Conservation (phyloP, 2,113 vertebrate genomes). For the Balaenoptera acutorostrata region DNA sequence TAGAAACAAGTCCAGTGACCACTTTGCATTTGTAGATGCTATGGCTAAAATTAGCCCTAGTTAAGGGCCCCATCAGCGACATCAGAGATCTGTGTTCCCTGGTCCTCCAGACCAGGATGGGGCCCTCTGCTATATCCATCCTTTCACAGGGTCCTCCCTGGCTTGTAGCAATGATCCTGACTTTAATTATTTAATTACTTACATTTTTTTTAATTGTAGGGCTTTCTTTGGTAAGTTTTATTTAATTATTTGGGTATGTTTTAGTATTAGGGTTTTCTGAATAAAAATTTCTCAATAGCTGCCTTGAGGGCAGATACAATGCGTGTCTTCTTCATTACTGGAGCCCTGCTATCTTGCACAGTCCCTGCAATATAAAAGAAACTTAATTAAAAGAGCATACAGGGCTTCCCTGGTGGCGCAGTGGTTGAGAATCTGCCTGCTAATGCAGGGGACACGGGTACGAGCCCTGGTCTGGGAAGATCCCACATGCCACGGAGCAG, state of each 20-base stretch:
- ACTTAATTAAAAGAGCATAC: neutral
- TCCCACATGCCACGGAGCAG: too few relatives aligned
- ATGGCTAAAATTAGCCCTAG: neutral
- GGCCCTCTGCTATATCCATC: neutral
- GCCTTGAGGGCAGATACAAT: neutral
- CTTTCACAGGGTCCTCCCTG: neutral
- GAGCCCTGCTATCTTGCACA: neutral
- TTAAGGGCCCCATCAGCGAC: neutral
- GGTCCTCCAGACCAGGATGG: neutral
- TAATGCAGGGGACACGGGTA: too few relatives aligned
- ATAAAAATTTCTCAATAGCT: neutral
- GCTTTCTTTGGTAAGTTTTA: neutral
- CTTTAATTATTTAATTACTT: neutral
- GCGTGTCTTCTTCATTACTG: neutral
- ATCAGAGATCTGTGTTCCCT: neutral
- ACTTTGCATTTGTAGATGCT: neutral
- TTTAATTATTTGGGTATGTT: neutral
- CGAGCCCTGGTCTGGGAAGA: too few relatives aligned
- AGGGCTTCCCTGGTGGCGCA: too few relatives aligned
- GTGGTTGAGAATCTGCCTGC: too few relatives aligned
- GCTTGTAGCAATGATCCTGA: neutral
- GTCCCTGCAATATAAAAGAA: neutral
- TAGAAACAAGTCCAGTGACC: neutral
- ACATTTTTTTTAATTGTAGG: neutral
- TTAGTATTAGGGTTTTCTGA: neutral